A percentile compares a stretch with the other conserved stretches of the same genome.
Evolutionary conservation across 2,797 vertebrate genomes (phyloP).

Genomic region (Merluccius polli): DNA sequence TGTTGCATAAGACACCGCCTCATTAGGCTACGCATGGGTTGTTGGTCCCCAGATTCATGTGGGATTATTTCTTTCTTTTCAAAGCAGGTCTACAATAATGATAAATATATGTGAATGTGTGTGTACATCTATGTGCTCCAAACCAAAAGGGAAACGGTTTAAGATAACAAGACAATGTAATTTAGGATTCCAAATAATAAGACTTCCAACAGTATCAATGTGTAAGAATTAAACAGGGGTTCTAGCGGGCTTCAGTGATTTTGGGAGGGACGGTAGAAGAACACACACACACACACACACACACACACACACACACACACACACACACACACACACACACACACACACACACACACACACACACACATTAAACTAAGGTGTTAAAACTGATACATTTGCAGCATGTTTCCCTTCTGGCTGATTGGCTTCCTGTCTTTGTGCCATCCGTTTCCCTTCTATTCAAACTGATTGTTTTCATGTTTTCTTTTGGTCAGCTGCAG

Average conservation of each 20-base stretch:
- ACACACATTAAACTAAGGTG: neutral
- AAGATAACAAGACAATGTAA: neutral
- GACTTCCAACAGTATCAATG: neutral
- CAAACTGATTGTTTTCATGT: conserved; percentile 26
- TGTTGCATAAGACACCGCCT: neutral
- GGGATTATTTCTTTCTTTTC: neutral
- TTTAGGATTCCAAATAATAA: neutral
- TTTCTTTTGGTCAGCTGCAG: conserved; percentile 36
- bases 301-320: neutral
- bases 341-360: neutral
- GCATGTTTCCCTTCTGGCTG: conserved; percentile 43
- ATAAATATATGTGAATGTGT: neutral
- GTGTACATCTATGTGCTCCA: neutral
- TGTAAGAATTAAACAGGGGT: neutral
- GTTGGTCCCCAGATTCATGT: neutral
- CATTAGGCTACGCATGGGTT: neutral
- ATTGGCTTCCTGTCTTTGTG: conserved; percentile 53
- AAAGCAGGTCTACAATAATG: neutral
- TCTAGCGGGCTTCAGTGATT: neutral
- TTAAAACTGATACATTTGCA: conserved; percentile 14
- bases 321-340: neutral
- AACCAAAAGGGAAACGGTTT: neutral
- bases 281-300: neutral
- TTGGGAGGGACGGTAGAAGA: neutral
- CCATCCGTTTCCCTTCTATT: conserved; percentile 55